Base-by-base conservation (phyloP, 2,888 invertebrate genomes). In the Andrena chrysosceles region DNA sequence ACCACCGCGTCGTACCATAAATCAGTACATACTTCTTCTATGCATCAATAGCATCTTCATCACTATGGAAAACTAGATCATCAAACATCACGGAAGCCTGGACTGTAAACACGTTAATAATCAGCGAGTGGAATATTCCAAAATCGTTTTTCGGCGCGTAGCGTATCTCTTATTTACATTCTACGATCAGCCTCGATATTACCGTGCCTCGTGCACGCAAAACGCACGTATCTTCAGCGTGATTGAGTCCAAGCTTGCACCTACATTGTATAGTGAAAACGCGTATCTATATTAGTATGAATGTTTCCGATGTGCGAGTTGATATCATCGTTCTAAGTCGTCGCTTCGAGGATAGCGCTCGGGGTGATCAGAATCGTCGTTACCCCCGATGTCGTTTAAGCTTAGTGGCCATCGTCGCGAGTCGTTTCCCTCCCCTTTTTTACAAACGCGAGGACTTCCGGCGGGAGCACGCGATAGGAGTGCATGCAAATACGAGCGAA, bases 241-340 rank as follows among this genome's bases (percentile, higher is more conserved):
- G 74, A 59, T 64, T 74, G 56, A 68, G 60, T 70, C 77, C 33
- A 63, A 74, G 59, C 60, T 77, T 84, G 70, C 79, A 71, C 20
- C 54, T 77, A 75, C 60, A 75, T 83, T 79, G 78, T 76, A 71
- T 74, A 87, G 56, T 63, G n/a, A 63, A 81, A 68, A 56, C 69
- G 74, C 63, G 70, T 77, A 83, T 85, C 62, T 59, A 80, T 68
- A 77, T 42, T 87, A 81, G 76, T 76, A 69, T 80, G 74, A 82
- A 82, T 82, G 79, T 86, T 86, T 77, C 83, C 74, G 72, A 52
- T 83, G 77, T 83, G 79, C 62, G 62, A 60, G 52, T 48, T 73
- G 81, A 78, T 42, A 42, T 79, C 74, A 69, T 87, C 77, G 60
- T 86, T 83, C 64, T 77, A 74, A 29, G 33, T 66, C 59, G 77